phyloP scores from a whole-genome alignment of 92 coral and sea anemone genomes.

The Porites divaricata region DNA sequence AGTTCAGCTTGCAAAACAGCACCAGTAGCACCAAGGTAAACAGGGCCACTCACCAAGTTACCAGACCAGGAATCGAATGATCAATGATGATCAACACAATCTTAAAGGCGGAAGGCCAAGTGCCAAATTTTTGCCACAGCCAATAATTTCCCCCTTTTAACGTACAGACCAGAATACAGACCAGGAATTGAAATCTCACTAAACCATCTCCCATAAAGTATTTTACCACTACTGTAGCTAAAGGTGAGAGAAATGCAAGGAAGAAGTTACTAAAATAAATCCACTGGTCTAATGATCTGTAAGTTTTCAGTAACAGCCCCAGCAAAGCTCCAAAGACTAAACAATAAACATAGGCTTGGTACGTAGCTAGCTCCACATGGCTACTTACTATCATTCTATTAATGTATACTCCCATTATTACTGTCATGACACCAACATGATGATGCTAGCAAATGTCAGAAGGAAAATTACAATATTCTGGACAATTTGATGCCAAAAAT shows the following conservation, averaged over 20 bases:
- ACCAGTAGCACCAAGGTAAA: conserved; percentile 15
- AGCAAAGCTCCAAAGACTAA: background rate
- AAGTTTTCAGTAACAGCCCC: background rate
- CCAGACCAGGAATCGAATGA: conserved; percentile 63
- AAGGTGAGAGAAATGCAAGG: conserved; percentile 48
- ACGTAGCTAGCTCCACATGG: too few species aligned
- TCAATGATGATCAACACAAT: conserved; percentile 49
- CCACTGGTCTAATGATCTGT: background rate
- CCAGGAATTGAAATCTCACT: conserved; percentile 48
- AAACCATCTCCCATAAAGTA: conserved; percentile 48
- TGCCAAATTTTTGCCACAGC: conserved; percentile 55
- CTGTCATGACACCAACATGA: too few species aligned
- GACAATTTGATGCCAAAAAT: too few species aligned
- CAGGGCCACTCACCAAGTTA: conserved; percentile 55
- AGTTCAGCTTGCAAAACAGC: conserved; percentile 37
- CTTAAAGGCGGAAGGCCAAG: conserved; percentile 48
- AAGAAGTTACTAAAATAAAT: conserved; percentile 37
- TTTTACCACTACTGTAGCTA: conserved; percentile 44
- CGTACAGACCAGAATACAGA: conserved; percentile 52
- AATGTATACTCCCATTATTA: too few species aligned
- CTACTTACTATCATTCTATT: too few species aligned
- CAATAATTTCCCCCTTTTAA: conserved; percentile 36
- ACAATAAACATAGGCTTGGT: background rate
- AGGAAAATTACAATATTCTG: too few species aligned
- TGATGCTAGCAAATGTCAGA: too few species aligned